These are phyloP conservation scores for Petaurus breviceps DNA, from an alignment of 2,113 vertebrate genomes.

Conservation along the genomic window DNA sequence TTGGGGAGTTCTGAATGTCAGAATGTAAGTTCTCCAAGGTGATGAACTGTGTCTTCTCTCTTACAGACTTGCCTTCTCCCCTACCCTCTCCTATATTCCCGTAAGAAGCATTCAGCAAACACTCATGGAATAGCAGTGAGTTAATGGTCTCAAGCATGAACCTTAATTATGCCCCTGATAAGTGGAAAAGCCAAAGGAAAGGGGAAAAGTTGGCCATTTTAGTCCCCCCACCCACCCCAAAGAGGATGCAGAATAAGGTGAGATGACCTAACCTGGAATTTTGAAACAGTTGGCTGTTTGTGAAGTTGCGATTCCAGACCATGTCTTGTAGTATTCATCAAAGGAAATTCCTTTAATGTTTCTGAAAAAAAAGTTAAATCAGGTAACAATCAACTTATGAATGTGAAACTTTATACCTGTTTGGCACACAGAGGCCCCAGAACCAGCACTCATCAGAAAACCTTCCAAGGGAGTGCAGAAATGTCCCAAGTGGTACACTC, in stretches of 20 bases:
- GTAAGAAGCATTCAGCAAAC: conserved; percentile 30
- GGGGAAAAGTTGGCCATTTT: conserved; percentile 11
- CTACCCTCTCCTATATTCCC: conserved; percentile 5
- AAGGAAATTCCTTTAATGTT: conserved; percentile 72
- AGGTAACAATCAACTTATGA: conserved; percentile 17
- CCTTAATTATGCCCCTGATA: conserved; percentile 35
- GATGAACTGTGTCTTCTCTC: neutral
- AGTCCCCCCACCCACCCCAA: too few relatives aligned
- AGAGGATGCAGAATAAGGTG: neutral
- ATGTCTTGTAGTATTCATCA: conserved; percentile 75
- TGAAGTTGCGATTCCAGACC: conserved; percentile 74
- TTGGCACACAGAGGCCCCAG: neutral
- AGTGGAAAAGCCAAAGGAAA: conserved; percentile 19
- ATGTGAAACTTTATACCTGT: neutral
- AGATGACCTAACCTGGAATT: conserved; percentile 69
- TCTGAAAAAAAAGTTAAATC: conserved; percentile 72
- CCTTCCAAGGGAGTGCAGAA: neutral
- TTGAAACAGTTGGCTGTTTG: conserved; percentile 57
- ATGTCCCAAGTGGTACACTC: neutral
- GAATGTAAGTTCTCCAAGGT: conserved; percentile 12
- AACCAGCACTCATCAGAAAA: neutral
- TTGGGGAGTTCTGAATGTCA: neutral
- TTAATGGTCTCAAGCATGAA: neutral
- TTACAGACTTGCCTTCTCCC: conserved; percentile 7
- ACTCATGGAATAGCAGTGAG: conserved; percentile 4